Evolutionary conservation across 2,888 invertebrate genomes (phyloP), one percentile per base, ranked within the genome.

Genomic region (Diarsia rubi): DNA sequence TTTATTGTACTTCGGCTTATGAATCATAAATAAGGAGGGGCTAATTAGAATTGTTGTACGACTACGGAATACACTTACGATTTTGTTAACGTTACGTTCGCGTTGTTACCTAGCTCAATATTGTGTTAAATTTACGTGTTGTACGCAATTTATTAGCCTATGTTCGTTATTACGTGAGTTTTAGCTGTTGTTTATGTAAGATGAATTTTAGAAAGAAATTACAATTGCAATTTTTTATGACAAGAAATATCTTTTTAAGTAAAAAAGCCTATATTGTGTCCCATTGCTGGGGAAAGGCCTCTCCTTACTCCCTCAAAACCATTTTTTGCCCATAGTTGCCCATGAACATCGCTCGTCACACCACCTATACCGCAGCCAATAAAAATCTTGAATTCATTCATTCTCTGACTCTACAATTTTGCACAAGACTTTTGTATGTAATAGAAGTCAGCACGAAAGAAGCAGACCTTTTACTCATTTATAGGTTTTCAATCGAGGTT

Each of bases 1-100:
- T 96, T 96, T 96, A 96, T 96, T 96, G 96, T 95, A 92, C 93
- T 94, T 93, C 93, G 94, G 96, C 96, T 96, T 96, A 96, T 95
- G 95, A 96, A 96, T 96, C 96, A 95, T 96, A 96, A 96, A 96
- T 96, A 95, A 95, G 93, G 92, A 90, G 90, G 90, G 93, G 92
- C 95, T 96, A 96, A 96, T 96, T 96, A 96, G 95, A 95, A 93
- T 93, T 94, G 94, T 91, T 89, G 90, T 93, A 91, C 89, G 90
- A 81, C 86, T 86, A 88, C 82, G 69, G 79, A 88, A 89, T 90
- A 89, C 90, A 88, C 87, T 89, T 88, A 90, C 54, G 91, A 91
- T 91, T 91, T 90, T 90, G 89, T 89, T 87, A 88, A 88, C 82
- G 85, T 75, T 72, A 88, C 82, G 84, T 75, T 78, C n/a, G n/a